Base-by-base conservation (phyloP, 2,113 vertebrate genomes). In the Calcarius ornatus region DNA sequence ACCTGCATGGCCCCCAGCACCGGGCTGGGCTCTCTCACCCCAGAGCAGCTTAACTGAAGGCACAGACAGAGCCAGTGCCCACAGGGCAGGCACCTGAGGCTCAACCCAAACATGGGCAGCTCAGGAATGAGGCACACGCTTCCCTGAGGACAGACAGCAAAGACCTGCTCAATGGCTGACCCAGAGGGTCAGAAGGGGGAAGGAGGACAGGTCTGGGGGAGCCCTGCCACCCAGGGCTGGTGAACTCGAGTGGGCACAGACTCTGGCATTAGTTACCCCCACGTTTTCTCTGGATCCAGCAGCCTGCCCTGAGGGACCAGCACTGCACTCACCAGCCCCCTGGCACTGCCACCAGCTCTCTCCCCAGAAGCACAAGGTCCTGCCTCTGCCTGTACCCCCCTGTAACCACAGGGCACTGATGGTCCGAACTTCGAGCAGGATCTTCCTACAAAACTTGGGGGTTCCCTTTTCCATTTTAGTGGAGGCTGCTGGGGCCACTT, bases 321-420 rank as follows among this genome's bases (percentile, higher is more conserved):
- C 0, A 0, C 54, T 16, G 56, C 51, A 11, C 13, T 56, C 40
- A 54, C 13, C 21, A 35, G 33, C 19, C 28, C 66, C 54, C 61
- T 24, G 7, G 61, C 38, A 37, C 40, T 40, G 35, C 79, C 40
- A 64, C 28, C 68, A n/a, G n/a, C n/a, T n/a, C n/a, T n/a, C n/a
- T n/a, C n/a, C n/a, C n/a, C n/a, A 61, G 19, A 2, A 43, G 19
- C 27, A 69, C 28, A 24, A 16, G 15, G 60, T 37, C 14, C 40
- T 27, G 35, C 28, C n/a, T 43, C n/a, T 30, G 23, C 54, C 59
- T 37, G 38, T 45, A 30, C 11, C 40, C 19, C 37, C 5, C 1
- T 0, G 11, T 6, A 53, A 37, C 21, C 17, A 31, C 0, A 0
- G 4, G 27, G 13, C 66, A 71, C 2, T 0, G 3, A 53, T 0